Base-by-base conservation (phyloP, 2,797 vertebrate genomes). In the Lacerta agilis region DNA sequence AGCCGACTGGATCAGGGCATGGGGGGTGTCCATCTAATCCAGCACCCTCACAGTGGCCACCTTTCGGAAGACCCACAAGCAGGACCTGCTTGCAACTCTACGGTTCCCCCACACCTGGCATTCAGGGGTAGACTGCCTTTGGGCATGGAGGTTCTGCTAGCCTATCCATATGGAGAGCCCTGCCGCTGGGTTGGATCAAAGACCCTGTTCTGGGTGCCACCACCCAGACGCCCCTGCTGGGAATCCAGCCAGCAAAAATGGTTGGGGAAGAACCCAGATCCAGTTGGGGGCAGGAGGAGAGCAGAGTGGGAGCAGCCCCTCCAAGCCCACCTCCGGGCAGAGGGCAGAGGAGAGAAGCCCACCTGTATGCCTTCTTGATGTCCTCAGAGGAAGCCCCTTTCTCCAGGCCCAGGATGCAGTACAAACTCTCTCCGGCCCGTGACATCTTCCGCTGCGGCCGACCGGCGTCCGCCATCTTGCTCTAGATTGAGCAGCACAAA, bases 331-430 rank as follows among this genome's bases (percentile, higher is more conserved):
- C 98, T 98, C 1, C 1, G 17, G n/a, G 17, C 33, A 18, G n/a
- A 29, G 27, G 0, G n/a, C 27, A 17, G 66, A 29, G 15, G 2
- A 29, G 27, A 15, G 41, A 3, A 43, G 27, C 88, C 90, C 93
- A 99, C 98, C 98, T 98, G 96, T 99, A 99, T 0, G 98, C 97
- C 86, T 97, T 98, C 96, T 98, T 99, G 90, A 99, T 96, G 78
- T 99, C 98, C 75, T 98, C 98, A 3, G 97, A 95, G 0, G 98
- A 95, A 2, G 98, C 97, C n/a, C 98, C 98, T 94, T 98, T 99
- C 95, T 97, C 97, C 93, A 99, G 95, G 6, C 98, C 98, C 91
- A 99, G 95, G 55, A 98, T 97, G 8, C 97, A 96, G 93, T 99
- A 99, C 76, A 99, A 96, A 85, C 97, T 98, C 88, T 97, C 97